These are phyloP conservation scores for Drosophila lutescens DNA, from an alignment of 2,888 invertebrate genomes.

Conservation along the genomic window DNA sequence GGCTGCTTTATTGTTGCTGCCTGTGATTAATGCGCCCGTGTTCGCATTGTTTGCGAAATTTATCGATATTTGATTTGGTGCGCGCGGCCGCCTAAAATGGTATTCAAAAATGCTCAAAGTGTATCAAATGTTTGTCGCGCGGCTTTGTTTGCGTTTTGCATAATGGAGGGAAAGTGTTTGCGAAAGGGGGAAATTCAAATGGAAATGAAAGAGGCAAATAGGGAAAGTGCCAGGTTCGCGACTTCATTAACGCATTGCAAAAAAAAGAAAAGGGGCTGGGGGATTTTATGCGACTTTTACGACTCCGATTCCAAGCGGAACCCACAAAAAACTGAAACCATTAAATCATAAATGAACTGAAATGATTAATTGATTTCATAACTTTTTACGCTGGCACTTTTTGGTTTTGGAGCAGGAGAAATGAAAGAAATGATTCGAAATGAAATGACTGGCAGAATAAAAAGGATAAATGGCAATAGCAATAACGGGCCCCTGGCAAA, in stretches of 20 bases:
- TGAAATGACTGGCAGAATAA: constrained; percentile 30
- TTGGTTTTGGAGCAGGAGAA: not conserved
- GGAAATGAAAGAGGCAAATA: not conserved
- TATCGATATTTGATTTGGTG: constrained; percentile 76
- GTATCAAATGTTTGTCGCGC: constrained; percentile 75
- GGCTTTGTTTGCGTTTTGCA: constrained; percentile 79
- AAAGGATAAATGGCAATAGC: constrained; percentile 24
- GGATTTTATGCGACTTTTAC: not conserved
- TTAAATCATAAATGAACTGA: constrained; percentile 33
- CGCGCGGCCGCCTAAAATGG: constrained; percentile 18
- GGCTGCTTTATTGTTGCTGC: constrained; percentile 39
- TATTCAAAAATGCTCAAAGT: constrained; percentile 44
- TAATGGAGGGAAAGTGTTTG: constrained; percentile 43
- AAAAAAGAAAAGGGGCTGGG: constrained; percentile 1
- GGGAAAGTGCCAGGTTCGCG: constrained; percentile 11
- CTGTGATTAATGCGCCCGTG: constrained; percentile 69
- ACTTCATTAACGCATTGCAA: constrained; percentile 30
- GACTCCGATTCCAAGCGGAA: constrained; percentile 8
- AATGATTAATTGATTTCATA: constrained; percentile 37
- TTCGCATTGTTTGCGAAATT: constrained; percentile 70
- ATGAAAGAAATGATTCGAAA: constrained; percentile 5
- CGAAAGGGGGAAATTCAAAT: constrained; percentile 11
- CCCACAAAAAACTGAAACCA: constrained; percentile 27
- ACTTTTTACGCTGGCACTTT: constrained; percentile 28
- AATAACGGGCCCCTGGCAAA: constrained; percentile 49